These are phyloP conservation scores for Alfaro cultratus DNA, from an alignment of 2,797 vertebrate genomes.

Conservation along the genomic window DNA sequence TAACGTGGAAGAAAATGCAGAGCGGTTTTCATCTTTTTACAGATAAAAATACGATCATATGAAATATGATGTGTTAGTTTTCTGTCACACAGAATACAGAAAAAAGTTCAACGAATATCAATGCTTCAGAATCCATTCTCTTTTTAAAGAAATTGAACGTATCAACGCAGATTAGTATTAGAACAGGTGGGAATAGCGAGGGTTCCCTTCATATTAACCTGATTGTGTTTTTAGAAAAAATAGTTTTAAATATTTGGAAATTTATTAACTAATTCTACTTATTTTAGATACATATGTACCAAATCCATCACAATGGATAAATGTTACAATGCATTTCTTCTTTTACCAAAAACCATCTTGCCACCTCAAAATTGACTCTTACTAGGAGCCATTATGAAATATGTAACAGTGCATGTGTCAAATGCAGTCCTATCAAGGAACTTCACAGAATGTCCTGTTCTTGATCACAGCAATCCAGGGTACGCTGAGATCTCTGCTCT, in stretches of 20 bases:
- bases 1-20: not conserved
- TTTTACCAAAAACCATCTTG: not conserved
- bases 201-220: not conserved
- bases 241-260: not conserved
- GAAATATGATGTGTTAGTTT: no score
- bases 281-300: not conserved
- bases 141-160: not conserved
- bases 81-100: not conserved
- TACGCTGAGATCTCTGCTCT: conserved; percentile 18
- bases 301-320: not conserved
- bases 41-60: not conserved
- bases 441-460: conserved; percentile 30
- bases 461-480: not conserved
- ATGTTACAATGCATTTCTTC: not conserved
- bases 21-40: not conserved
- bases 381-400: not conserved
- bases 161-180: not conserved
- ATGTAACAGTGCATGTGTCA: not conserved
- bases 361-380: not conserved
- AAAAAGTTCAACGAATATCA: not conserved
- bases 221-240: not conserved
- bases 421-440: conserved; percentile 12
- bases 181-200: not conserved
- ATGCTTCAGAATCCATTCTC: not conserved
- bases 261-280: not conserved